Conservation (phyloP, 2,888 invertebrate genomes). For the Andrena bucephala region DNA sequence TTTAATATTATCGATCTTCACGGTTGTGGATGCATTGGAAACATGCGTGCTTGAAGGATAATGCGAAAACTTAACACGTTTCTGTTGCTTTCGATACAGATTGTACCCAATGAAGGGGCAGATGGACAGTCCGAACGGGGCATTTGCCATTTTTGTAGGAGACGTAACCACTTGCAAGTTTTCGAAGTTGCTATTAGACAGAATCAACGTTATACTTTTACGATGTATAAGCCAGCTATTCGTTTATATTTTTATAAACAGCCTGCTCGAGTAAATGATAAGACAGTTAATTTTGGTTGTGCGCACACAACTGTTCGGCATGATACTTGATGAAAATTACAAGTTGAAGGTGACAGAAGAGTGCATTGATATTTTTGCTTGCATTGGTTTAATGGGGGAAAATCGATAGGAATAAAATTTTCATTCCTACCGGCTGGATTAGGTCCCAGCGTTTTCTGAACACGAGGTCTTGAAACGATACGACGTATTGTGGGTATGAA, state of each 20-base stretch:
- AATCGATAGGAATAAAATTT: background rate
- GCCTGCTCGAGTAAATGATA: background rate
- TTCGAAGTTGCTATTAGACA: background rate
- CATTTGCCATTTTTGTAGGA: background rate
- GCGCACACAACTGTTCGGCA: background rate
- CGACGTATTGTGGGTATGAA: background rate
- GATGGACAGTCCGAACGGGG: background rate
- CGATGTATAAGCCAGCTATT: background rate
- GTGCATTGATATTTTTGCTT: background rate
- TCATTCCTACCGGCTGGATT: background rate
- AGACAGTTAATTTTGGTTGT: background rate
- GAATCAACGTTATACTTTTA: constrained; percentile 1
- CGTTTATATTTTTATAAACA: background rate
- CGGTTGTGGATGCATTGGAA: background rate
- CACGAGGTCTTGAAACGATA: background rate
- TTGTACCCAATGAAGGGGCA: background rate
- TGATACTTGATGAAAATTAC: background rate
- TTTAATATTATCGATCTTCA: constrained; percentile 52
- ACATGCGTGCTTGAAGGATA: constrained; percentile 25
- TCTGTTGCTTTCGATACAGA: constrained; percentile 17
- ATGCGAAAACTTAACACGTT: constrained; percentile 21
- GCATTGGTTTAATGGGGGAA: background rate
- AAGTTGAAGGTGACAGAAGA: background rate
- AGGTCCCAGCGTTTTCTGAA: background rate
- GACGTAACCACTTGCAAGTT: too few relatives aligned